Evolutionary conservation across 2,797 vertebrate genomes (phyloP).

Genomic region (Nannoperca australis): DNA sequence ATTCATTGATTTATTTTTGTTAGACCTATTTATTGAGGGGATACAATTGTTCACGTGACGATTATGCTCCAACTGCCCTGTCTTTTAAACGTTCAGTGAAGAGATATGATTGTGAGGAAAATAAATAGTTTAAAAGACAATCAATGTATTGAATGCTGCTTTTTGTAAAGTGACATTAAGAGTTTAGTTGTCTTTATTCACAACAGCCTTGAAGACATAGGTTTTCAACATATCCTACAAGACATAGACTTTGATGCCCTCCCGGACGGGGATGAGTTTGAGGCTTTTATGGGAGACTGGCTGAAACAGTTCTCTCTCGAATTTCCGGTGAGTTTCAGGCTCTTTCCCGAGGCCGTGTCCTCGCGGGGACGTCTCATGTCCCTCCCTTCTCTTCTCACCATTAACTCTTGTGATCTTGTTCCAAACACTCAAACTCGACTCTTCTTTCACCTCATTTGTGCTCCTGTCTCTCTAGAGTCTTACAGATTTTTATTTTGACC

Average conservation of each 20-base stretch:
- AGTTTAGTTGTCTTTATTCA: slow-evolving; percentile 97
- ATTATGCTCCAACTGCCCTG: slow-evolving; percentile 89
- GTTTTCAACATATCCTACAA: slow-evolving; percentile 93
- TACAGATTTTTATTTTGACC: slow-evolving; percentile 32
- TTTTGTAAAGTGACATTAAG: slow-evolving; percentile 95
- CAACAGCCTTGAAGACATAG: slow-evolving; percentile 95
- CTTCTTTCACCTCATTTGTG: slow-evolving; percentile 80
- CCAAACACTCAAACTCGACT: slow-evolving; percentile 63
- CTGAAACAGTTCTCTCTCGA: slow-evolving; percentile 88
- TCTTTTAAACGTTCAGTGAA: slow-evolving; percentile 91
- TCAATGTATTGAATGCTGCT: slow-evolving; percentile 95
- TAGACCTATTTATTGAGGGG: slow-evolving; percentile 86
- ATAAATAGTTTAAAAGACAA: slow-evolving; percentile 92
- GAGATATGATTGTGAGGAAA: slow-evolving; percentile 83
- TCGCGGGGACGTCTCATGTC: slow-evolving; percentile 54
- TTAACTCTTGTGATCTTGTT: slow-evolving; percentile 70
- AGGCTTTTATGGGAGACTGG: slow-evolving; percentile 90
- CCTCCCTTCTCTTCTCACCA: slow-evolving; percentile 83
- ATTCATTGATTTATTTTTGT: slow-evolving; percentile 74
- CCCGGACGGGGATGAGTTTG: slow-evolving; percentile 90
- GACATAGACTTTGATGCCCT: slow-evolving; percentile 93
- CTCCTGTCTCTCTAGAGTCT: slow-evolving; percentile 72
- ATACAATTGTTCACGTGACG: slow-evolving; percentile 87
- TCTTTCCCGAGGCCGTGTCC: slow-evolving; percentile 80
- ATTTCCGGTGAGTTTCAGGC: slow-evolving; percentile 88